Base-by-base conservation (phyloP, 2,888 invertebrate species). In the Pyralis farinalis region DNA sequence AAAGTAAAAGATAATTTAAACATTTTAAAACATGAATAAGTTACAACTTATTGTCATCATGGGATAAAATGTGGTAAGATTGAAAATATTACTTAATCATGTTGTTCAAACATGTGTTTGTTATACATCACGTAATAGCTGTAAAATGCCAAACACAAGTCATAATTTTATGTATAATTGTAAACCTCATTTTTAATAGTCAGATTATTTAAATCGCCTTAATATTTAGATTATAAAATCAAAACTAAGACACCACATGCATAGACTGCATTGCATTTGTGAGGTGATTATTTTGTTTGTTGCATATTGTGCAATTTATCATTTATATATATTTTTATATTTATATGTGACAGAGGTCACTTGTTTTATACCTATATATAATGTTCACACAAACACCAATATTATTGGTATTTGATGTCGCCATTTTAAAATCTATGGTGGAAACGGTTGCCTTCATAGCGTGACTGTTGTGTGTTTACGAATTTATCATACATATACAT, bases 241-340 rank as follows among this genome's bases (percentile, higher is more conserved):
- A 62, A 53, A 69, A 67, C 53, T 70, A 72, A 72, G 66, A 82
- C 82, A 83, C 78, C 82, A 77, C 48, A 61, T 79, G 82, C 78
- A 75, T 73, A 83, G 84, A 84, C 83, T 85, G 85, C 70, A 65
- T 74, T 71, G 86, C 85, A 85, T 85, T 86, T 85, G 73, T 63
- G 71, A 65, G 79, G 80, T 81, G 81, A 70, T 70, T 55, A 49
- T 66, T 71, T 71, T 64, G 53, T 44, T 66, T 29, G 16, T 46
- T 27, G 59, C 50, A 43, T 59, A 65, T 59, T 55, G 57, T 74
- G 73, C 73, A 72, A 72, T 67, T n/a, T 62, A 54, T 62, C 21
- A 32, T 46, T 45, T 51, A 40, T 51, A 52, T 53, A 55, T 53
- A 53, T 51, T 47, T 52, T 60, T 66, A 53, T 63, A 63, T 66